Conservation (phyloP, 2,888 invertebrate species). For the Parochlus steinenii region DNA sequence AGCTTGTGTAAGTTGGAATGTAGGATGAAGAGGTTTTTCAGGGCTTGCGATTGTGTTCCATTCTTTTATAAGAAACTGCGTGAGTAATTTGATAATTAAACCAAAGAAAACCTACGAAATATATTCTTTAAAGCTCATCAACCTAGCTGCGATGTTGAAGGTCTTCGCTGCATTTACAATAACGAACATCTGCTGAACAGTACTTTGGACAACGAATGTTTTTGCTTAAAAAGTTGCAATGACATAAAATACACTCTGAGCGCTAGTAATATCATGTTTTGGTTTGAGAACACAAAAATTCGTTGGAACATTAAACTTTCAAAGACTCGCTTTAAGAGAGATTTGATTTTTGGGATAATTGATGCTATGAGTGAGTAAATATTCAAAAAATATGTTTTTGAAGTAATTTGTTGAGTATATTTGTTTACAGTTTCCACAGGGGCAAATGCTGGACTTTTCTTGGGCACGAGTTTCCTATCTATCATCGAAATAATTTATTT, state of each 20-base stretch:
- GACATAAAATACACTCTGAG: conserved; percentile 14
- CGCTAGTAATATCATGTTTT: conserved; percentile 15
- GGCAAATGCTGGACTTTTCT: conserved; percentile 13
- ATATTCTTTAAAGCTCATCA: conserved; percentile 6
- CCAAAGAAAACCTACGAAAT: background rate
- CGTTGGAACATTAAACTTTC: conserved; percentile 21
- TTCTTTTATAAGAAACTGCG: conserved; percentile 14
- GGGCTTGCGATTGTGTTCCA: conserved; percentile 15
- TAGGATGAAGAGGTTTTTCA: conserved; percentile 14
- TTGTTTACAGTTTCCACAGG: conserved; percentile 14
- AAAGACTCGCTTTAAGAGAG: conserved; percentile 20
- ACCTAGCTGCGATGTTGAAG: conserved; percentile 18
- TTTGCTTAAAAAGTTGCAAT: conserved; percentile 14
- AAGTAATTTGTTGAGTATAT: background rate
- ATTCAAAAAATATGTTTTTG: background rate
- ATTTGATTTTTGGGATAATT: conserved; percentile 21
- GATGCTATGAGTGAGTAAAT: conserved; percentile 20
- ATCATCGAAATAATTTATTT: conserved; percentile 14
- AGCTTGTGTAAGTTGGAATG: conserved; percentile 15
- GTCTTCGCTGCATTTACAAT: conserved; percentile 19
- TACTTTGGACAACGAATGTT: conserved; percentile 5
- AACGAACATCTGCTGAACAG: conserved; percentile 17
- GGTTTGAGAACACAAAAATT: conserved; percentile 20
- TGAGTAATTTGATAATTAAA: background rate
- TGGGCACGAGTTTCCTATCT: conserved; percentile 15